Percentiles rank a stretch among this genome's conserved stretches.
Conservation (phyloP, 1,140 invertebrate species). For the Arion vulgaris region DNA sequence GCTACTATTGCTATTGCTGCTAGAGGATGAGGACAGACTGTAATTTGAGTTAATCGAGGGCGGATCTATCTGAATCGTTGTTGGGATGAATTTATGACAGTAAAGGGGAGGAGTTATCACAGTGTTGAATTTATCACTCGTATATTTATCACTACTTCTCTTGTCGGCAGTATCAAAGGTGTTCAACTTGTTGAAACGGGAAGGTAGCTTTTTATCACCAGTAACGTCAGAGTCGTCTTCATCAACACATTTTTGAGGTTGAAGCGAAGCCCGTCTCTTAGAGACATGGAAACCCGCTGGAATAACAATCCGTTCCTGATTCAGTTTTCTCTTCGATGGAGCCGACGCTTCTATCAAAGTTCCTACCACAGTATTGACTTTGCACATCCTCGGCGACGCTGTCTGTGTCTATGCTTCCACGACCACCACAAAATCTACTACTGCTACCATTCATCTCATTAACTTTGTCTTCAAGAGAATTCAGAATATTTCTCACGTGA, state of each 20-base stretch:
- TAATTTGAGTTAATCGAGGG: conserved; percentile 7
- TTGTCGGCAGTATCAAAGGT: neutral
- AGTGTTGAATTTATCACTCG: neutral
- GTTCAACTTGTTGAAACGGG: neutral
- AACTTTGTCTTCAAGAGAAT: conserved; percentile 20
- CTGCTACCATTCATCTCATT: conserved; percentile 25
- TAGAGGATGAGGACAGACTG: neutral
- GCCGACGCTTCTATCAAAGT: neutral
- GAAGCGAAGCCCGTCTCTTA: conserved; percentile 17
- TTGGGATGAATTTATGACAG: conserved; percentile 10
- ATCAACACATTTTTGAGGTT: conserved; percentile 33
- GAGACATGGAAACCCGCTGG: neutral
- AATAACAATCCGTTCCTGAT: neutral
- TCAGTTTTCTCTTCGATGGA: conserved; percentile 16
- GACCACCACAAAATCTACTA: neutral
- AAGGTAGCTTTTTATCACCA: neutral
- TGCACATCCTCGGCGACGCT: neutral
- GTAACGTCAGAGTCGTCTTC: neutral
- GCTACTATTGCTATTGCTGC: conserved; percentile 14
- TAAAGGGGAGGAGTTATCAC: neutral
- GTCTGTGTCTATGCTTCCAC: conserved; percentile 22
- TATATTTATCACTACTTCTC: neutral
- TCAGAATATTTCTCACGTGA: conserved; percentile 29
- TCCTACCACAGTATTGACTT: too few species aligned
- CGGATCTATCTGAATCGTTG: conserved; percentile 31